Evolutionary conservation across 2,113 vertebrate species (phyloP).

Genomic region (Corydoras maculifer): DNA sequence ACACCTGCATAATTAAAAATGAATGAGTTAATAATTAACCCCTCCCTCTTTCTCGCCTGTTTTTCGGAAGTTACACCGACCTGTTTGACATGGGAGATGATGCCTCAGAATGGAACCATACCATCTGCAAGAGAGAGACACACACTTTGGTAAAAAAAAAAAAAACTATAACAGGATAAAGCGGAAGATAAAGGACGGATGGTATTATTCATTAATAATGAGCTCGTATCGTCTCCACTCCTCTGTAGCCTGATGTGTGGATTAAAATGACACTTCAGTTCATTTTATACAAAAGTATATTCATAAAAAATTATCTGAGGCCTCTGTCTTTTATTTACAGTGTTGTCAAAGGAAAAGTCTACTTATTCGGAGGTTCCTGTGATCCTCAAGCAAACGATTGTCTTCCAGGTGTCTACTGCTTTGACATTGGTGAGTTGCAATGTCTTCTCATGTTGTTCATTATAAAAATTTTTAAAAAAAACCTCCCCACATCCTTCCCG

Average conservation of each 20-base stretch:
- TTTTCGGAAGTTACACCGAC: constrained; percentile 50
- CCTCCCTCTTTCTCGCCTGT: background rate
- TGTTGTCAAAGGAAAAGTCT: constrained; percentile 61
- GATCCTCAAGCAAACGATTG: constrained; percentile 50
- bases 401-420: constrained; percentile 60
- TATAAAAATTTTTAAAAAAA: no score
- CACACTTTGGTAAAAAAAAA: constrained; percentile 57
- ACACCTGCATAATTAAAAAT: no score
- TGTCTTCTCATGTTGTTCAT: no score
- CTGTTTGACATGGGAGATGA: constrained; percentile 59
- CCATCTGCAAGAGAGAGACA: constrained; percentile 62
- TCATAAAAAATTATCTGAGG: no score
- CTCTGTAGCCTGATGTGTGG: no score
- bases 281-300: no score
- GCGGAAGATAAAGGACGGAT: no score
- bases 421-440: constrained; percentile 57
- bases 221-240: no score
- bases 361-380: constrained; percentile 62
- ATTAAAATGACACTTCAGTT: no score
- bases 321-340: constrained; percentile 38
- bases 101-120: constrained; percentile 61
- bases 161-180: no score
- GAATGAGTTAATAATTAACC: background rate
- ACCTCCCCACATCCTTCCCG: no score
- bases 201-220: no score